Base-by-base conservation (phyloP, 2,888 invertebrate species). In the Drosophila histrio region DNA sequence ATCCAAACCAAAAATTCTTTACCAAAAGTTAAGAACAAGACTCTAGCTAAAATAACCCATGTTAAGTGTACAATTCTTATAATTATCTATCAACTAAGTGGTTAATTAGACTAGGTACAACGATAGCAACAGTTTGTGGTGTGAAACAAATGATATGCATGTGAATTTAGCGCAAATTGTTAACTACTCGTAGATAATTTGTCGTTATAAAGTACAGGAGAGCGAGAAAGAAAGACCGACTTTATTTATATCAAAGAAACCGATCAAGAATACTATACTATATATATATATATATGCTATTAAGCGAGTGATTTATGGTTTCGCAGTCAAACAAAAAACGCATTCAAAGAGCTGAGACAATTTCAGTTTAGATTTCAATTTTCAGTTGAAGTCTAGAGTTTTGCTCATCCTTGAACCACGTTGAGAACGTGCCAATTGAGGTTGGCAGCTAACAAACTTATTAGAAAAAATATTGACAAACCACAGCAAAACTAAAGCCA, bases 361-460 rank as follows among this genome's bases (percentile, higher is more conserved):
- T 62, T 60, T 52, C 41, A 32, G 38, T 41, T 50, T 19, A 24
- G 30, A n/a, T 46, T 44, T 56, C 22, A n/a, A 32, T 46, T 47
- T 61, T 30, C 24, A 28, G 38, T 43, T 49, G 19, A 9, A 21
- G 47, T 66, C 50, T 57, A 50, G 53, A 52, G 57, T 43, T 36
- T 46, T 54, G 61, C 61, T 59, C 70, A 87, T 68, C 87, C 82
- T 87, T 82, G 87, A 87, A 71, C 64, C 60, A 62, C 61, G 63
- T 38, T 30, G 71, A 88, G 83, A 84, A 84, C 83, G 83, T 84
- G 83, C 88, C 83, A 79, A 82, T 88, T 84, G 83, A 71, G 88
- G 88, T 84, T 84, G 65, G 62, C 70, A 62, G 68, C 39, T 50
- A 58, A 61, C 59, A 63, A 77, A 70, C 60, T 54, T 79, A 79